Evolutionary conservation across 2,797 vertebrate genomes (phyloP).

Genomic region (Zenarchopterus dispar): DNA sequence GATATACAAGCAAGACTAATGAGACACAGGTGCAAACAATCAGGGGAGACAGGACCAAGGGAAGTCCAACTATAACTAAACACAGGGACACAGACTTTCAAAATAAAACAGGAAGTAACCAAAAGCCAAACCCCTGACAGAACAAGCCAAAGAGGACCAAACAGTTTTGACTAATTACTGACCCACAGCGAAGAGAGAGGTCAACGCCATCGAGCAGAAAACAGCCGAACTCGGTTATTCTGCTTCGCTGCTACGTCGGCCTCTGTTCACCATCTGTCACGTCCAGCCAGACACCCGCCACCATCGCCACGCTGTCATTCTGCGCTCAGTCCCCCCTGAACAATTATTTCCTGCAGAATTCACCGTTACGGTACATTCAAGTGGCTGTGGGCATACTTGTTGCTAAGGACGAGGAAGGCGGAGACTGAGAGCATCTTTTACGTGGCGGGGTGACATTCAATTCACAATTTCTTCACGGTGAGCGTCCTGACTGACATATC

Average conservation of each 20-base stretch:
- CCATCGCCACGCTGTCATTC: constrained; percentile 17
- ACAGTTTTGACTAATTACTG: constrained; percentile 61
- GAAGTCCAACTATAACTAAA: no score
- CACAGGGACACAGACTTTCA: no score
- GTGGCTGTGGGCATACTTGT: neutral
- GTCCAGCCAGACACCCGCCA: neutral
- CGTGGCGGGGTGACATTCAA: constrained; percentile 6
- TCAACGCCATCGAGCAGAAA: constrained; percentile 58
- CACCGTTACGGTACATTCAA: constrained; percentile 34
- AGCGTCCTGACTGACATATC: constrained; percentile 15
- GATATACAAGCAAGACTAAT: no score
- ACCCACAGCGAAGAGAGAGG: constrained; percentile 37
- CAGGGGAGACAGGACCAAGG: no score
- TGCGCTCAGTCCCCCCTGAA: constrained; percentile 23
- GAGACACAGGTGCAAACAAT: no score
- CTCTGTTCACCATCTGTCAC: constrained; percentile 12
- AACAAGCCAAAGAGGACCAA: constrained; percentile 47
- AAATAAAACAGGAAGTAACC: no score
- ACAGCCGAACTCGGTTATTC: constrained; percentile 6
- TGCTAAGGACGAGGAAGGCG: constrained; percentile 14
- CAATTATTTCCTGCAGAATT: constrained; percentile 61
- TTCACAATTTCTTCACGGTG: constrained; percentile 20
- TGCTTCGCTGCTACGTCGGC: constrained; percentile 15
- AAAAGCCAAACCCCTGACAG: no score
- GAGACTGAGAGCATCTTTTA: neutral